Evolutionary conservation across 2,888 invertebrate species (phyloP).

Genomic region (Didymodactylos carnosus): DNA sequence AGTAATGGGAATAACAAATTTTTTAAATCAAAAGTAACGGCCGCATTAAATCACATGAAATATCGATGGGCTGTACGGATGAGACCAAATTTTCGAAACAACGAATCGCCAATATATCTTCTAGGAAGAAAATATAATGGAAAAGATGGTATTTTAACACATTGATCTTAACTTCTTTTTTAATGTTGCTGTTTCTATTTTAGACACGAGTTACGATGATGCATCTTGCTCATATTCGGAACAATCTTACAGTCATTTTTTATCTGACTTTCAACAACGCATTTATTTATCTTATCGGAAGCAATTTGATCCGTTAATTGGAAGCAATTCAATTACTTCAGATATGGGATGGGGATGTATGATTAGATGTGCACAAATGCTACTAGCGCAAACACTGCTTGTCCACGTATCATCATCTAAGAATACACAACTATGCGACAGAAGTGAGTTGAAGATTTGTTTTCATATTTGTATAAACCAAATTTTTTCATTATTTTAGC

Average conservation of each 20-base stretch:
- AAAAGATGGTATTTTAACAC: not conserved
- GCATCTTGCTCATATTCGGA: not conserved
- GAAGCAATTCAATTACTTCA: not conserved
- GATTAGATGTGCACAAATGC: slow-evolving; percentile 14
- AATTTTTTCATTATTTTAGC: too few species aligned
- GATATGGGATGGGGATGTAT: slow-evolving; percentile 15
- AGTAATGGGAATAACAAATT: not conserved
- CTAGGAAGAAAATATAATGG: not conserved
- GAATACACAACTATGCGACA: too few species aligned
- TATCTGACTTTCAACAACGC: not conserved
- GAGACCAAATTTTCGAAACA: not conserved
- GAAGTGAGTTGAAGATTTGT: too few species aligned
- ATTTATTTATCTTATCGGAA: slow-evolving; percentile 13
- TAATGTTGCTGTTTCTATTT: not conserved
- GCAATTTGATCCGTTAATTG: slow-evolving; percentile 5
- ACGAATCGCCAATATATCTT: not conserved
- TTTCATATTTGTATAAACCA: too few species aligned
- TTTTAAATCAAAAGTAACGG: not conserved
- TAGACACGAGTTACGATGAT: not conserved
- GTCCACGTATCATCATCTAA: too few species aligned
- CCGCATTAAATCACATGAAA: not conserved
- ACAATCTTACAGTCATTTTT: not conserved
- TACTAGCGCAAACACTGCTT: slow-evolving; percentile 10
- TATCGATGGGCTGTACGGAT: not conserved
- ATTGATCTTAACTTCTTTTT: not conserved